Base-by-base conservation (phyloP, 2,113 vertebrate species). In the Psilopsiagon aymara region DNA sequence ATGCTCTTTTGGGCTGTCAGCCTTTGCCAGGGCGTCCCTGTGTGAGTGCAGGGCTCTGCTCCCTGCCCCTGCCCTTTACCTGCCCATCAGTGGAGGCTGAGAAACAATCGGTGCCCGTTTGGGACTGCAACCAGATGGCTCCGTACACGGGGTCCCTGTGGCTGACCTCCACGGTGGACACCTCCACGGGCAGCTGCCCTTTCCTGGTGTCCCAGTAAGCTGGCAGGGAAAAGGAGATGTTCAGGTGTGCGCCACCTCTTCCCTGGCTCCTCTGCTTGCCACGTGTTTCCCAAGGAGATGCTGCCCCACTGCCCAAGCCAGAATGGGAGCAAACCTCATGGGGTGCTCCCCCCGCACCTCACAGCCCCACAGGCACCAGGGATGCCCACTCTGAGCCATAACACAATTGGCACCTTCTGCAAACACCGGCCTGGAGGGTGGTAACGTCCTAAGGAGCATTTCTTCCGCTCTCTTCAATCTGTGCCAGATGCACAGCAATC, bases 181-280 rank as follows among this genome's bases (percentile, higher is more conserved):
- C 91, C 86, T 99, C 99, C 14, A 98, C 94, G 0, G 99, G 98
- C 92, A 98, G 97, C 62, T 98, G 97, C 70, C 99, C 99, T 93
- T 99, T 99, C 27, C 99, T 97, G 13, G 98, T 99, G 98, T 99
- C 99, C 99, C 99, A 99, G 83, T 98, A 99, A 25, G 97, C 99
- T 99, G 88, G 29, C 79, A 7, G 43, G 74, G 59, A 63, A 79
- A n/a, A 81, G 35, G 60, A 46, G 62, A 23, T 18, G 7, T 66
- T 33, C 44, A 67, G 35, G 49, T 37, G 17, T 11, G 28, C 29
- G 41, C 12, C 21, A 3, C 1, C 15, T 17, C 14, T 46, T 4
- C 4, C 11, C 35, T 2, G 1, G 11, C 18, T 78, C 39, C 46
- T 52, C 44, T 20, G 23, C 17, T 73, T 43, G 68, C 20, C 35